These are phyloP conservation scores for Phalacrocorax aristotelis DNA, from an alignment of 2,113 vertebrate species.

Conservation along the genomic window DNA sequence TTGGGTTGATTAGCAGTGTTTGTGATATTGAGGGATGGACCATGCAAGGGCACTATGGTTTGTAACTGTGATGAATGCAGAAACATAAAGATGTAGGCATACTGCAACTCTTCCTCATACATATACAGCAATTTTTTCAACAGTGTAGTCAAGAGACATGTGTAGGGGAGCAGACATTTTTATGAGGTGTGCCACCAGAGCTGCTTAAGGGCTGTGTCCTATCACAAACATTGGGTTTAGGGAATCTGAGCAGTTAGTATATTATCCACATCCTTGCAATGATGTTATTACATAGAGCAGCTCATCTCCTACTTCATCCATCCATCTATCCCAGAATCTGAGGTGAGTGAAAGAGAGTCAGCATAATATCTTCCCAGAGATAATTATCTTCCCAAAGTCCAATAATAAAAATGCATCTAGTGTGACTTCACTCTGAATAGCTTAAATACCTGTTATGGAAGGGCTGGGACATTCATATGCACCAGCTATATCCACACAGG, in stretches of 20 bases:
- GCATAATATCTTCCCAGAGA: neutral
- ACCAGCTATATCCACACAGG: neutral
- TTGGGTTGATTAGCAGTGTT: constrained; percentile 66
- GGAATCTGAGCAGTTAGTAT: neutral
- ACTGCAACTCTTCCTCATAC: neutral
- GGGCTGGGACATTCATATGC: neutral
- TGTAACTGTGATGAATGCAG: constrained; percentile 47
- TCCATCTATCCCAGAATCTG: neutral
- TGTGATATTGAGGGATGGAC: constrained; percentile 39
- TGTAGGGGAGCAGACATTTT: neutral
- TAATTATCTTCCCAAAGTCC: neutral
- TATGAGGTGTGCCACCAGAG: neutral
- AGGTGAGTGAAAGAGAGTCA: neutral
- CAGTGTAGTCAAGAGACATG: neutral
- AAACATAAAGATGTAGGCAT: constrained; percentile 2
- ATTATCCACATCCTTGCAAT: neutral
- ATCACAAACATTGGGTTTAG: neutral
- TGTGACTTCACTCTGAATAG: neutral
- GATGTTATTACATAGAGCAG: neutral
- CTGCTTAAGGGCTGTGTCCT: neutral
- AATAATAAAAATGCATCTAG: neutral
- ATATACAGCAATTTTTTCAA: neutral
- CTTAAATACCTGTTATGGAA: neutral
- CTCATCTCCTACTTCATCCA: neutral
- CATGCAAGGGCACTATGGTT: neutral